Base-by-base conservation (phyloP, 2,113 vertebrate genomes). In the Odocoileus virginianus region DNA sequence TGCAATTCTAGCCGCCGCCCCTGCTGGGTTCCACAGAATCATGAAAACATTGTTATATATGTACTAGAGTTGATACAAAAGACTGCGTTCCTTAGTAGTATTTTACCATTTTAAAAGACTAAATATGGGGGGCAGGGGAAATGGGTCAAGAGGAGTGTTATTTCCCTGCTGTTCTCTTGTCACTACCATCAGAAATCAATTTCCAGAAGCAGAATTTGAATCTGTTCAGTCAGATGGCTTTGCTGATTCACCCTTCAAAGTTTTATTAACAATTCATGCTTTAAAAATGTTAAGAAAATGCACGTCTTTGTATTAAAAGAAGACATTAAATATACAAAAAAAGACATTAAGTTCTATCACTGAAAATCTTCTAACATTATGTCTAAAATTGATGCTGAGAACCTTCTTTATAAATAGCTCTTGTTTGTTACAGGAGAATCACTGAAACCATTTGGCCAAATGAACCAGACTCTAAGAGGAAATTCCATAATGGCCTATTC, bases 401-500 rank as follows among this genome's bases (percentile, higher is more conserved):
- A 50, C 15, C 40, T 30, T 57, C 36, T 94, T 91, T 86, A 47
- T 45, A 55, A 43, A 87, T n/a, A 88, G 64, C 94, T 87, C 47
- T 40, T 95, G 13, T 45, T 95, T 43, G 17, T 91, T 91, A 91
- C 17, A 10, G n/a, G 10, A 94, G 82, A 97, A 78, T 19, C 47
- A 21, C 52, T 95, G 47, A 95, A 96, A 84, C n/a, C 71, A 54
- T n/a, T 47, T 79, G 89, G 54, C 45, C 47, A 74, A 95, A 84
- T 61, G 43, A 95, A 83, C 30, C 28, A 71, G 91, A 93, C 78
- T 93, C 96, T 89, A 92, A 95, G 30, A 97, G 47, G 57, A 97
- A 97, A 96, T 95, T 94, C 91, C 57, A 94, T 61, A 89, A 87
- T 28, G 74, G 27, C 54, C 61, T 86, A 79, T 76, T 45, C 57